A percentile compares a stretch with the other conserved stretches of the same genome.
Evolutionary conservation across 53 echinoderm and acorn worm genomes (phyloP).

Genomic region (Zoroaster sp.): DNA sequence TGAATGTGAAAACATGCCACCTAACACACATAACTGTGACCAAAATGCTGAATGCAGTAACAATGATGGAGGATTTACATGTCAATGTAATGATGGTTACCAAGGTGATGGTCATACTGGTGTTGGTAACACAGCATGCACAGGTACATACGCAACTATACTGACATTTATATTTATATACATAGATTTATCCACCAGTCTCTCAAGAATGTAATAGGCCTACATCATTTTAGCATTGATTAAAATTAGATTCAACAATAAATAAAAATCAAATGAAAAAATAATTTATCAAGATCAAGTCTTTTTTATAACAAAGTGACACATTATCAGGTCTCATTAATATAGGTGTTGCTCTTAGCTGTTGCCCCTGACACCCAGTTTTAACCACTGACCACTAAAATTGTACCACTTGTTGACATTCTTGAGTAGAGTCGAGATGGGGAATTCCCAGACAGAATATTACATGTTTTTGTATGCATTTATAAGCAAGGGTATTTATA

Average conservation of each 20-base stretch:
- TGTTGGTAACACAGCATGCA: background rate
- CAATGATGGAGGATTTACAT: background rate
- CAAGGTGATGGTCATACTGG: no score
- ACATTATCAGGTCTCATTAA: background rate
- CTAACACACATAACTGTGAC: background rate
- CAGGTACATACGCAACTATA: background rate
- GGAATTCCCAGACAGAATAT: no score
- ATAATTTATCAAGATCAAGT: background rate
- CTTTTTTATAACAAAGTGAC: background rate
- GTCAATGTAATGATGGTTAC: background rate
- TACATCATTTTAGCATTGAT: background rate
- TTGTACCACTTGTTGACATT: no score
- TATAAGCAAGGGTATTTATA: background rate
- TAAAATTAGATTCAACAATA: background rate
- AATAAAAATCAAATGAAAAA: background rate
- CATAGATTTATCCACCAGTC: background rate
- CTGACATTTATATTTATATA: background rate
- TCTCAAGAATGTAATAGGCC: no score
- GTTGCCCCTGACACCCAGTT: no score
- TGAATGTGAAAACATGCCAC: no score
- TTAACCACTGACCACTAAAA: no score
- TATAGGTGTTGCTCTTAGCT: no score
- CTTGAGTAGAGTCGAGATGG: no score
- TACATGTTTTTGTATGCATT: background rate
- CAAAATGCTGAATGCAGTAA: background rate